A percentile compares a stretch with the other conserved stretches of the same genome.
Evolutionary conservation across 2,113 vertebrate genomes (phyloP).

Genomic region (Herpetotheres cachinnans): DNA sequence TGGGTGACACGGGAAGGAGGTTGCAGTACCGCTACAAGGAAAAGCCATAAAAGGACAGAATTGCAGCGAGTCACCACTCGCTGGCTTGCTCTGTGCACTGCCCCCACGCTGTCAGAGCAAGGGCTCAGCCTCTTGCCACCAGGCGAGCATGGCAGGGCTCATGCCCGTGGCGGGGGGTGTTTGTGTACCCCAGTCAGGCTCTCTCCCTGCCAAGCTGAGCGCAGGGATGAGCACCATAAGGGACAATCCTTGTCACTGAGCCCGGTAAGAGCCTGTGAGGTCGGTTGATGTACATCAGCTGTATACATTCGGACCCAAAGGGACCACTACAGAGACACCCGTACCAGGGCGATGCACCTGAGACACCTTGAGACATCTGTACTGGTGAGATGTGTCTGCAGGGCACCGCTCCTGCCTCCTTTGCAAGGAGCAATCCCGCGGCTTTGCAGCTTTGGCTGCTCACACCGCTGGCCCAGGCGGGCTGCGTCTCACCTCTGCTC

Average conservation of each 20-base stretch:
- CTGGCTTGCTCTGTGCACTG: fast-evolving
- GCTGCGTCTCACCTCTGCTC: background rate
- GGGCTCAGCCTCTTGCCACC: background rate
- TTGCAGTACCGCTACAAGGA: background rate
- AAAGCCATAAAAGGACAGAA: fast-evolving
- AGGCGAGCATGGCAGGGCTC: background rate
- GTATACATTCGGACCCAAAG: background rate
- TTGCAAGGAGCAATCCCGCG: background rate
- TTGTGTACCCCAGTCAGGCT: background rate
- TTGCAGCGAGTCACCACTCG: background rate
- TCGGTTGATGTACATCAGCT: background rate
- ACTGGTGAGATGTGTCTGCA: background rate
- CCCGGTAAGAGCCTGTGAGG: background rate
- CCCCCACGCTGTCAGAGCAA: background rate
- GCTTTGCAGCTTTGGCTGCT: background rate
- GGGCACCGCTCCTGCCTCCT: background rate
- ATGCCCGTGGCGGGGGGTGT: background rate
- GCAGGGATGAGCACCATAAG: background rate
- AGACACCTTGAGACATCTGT: background rate
- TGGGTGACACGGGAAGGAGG: background rate
- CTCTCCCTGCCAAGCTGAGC: background rate
- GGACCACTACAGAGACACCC: no score
- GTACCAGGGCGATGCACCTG: background rate
- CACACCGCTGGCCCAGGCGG: background rate
- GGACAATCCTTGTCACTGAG: background rate